Evolutionary conservation across 2,888 invertebrate species (phyloP), one percentile per base, ranked within the genome.

Genomic region (Amphipoea oculea): DNA sequence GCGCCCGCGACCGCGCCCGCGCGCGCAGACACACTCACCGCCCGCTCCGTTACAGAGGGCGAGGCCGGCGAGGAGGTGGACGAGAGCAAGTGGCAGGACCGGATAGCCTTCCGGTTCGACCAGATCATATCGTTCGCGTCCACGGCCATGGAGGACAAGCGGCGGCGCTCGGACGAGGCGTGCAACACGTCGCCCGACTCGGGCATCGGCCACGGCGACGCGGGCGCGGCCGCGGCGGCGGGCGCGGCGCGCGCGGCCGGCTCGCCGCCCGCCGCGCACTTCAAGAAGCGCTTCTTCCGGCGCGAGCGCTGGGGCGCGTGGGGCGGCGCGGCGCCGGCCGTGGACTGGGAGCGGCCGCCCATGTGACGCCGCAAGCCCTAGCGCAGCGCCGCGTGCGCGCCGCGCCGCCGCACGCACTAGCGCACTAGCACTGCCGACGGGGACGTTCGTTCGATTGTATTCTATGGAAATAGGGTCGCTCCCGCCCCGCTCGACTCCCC

Each of bases 61-160:
- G 97, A 97, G 92, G 97, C 96, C 86, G 97, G 97, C 90, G 97
- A 97, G 92, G 98, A 98, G 90, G 98, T 98, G 89, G 98, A 98
- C 94, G 98, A 98, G 95, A 98, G 98, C 90, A 98, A 99, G 95
- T 99, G 99, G 99, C 99, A 99, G 95, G 98, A 99, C 95, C 98
- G 99, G 89, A 99, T 99, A 91, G 99, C 98, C 94, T 99, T 98
- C 89, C 99, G 99, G 76, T 99, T 99, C 97, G 99, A 99, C 96
- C 98, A 99, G 88, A 97, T 99, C 91, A 99, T 99, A 88, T 99
- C 99, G 81, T 99, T 99, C 94, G 99, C 99, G 72, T 99, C 99
- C 65, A 99, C 99, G 29, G 99, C 99, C 92, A 97, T 99, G 94
- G 99, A 98, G 94, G 98, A 99, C 95, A 98, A 99, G 92, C 97